Evolutionary conservation across 2,888 invertebrate species (phyloP).

Genomic region (Watsonalla binaria): DNA sequence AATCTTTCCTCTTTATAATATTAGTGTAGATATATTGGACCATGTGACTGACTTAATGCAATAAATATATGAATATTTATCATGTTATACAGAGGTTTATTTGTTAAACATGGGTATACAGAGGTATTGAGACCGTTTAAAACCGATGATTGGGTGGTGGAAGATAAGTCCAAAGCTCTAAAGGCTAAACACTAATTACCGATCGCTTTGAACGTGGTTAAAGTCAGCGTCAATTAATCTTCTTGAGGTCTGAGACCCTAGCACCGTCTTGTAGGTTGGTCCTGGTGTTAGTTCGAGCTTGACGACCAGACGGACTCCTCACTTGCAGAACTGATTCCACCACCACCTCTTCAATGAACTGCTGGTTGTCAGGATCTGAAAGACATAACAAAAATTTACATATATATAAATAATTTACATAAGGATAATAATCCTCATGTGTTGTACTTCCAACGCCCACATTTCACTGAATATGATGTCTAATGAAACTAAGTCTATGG

Average conservation of each 20-base stretch:
- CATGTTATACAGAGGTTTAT: no score
- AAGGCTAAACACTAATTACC: neutral
- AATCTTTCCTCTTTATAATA: no score
- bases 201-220: neutral
- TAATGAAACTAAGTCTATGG: no score
- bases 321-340: conserved; percentile 67
- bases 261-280: conserved; percentile 55
- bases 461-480: no score
- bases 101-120: no score
- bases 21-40: no score
- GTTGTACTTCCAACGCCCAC: no score
- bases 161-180: neutral
- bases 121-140: no score
- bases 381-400: neutral
- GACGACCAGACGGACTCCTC: conserved; percentile 46
- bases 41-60: no score
- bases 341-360: conserved; percentile 67
- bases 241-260: conserved; percentile 45
- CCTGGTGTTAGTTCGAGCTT: conserved; percentile 50
- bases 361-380: conserved; percentile 52
- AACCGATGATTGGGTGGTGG: neutral
- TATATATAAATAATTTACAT: no score
- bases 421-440: no score
- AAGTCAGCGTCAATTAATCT: conserved; percentile 13
- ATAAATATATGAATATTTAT: no score